Evolutionary conservation across 2,797 vertebrate species (phyloP), one percentile per base, ranked within the genome.

Genomic region (Ammospiza maritima): DNA sequence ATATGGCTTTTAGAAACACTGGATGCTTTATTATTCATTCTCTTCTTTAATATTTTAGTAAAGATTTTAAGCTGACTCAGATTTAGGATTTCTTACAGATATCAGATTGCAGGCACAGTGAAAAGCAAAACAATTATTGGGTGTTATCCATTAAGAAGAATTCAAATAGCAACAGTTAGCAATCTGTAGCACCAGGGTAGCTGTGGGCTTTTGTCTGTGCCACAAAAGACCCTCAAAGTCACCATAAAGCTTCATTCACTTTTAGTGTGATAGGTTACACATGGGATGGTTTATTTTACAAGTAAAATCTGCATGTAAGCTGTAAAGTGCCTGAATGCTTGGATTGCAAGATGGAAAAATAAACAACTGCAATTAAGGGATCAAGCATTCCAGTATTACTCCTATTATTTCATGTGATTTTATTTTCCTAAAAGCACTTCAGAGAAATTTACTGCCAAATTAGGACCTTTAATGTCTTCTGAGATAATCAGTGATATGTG

Each of bases 51-150:
- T 94, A 89, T 87, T 94, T 96, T 70, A 83, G 54, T 38, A 71
- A 92, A 81, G 36, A 88, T 96, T 92, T 91, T 82, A 66, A 90
- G 88, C 65, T 95, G 56, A 91, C 86, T 85, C n/a, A 83, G 58
- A 91, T 96, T 78, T 96, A 86, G 73, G 84, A 74, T 78, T 94
- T 88, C 50, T 95, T 94, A 48, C 42, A 92, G 38, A 29, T 96
- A 91, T 96, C 56, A 0, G 32, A 78, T 95, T 95, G 76, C 78
- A 95, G 40, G 53, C 85, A 92, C 56, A 74, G 71, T 95, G 94
- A 87, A 97, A 97, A 95, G 64, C n/a, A 90, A 94, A 94, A 81
- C 60, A 90, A 93, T 97, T 95, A 95, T 94, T 96, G 93, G 91
- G 94, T 96, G 86, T 79, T 97, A 95, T 64, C 58, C 64, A 94